A percentile compares a stretch with the other conserved stretches of the same genome.
Evolutionary conservation across 1,140 invertebrate genomes (phyloP).

Genomic region (Pseudomyrmex flavicornis): DNA sequence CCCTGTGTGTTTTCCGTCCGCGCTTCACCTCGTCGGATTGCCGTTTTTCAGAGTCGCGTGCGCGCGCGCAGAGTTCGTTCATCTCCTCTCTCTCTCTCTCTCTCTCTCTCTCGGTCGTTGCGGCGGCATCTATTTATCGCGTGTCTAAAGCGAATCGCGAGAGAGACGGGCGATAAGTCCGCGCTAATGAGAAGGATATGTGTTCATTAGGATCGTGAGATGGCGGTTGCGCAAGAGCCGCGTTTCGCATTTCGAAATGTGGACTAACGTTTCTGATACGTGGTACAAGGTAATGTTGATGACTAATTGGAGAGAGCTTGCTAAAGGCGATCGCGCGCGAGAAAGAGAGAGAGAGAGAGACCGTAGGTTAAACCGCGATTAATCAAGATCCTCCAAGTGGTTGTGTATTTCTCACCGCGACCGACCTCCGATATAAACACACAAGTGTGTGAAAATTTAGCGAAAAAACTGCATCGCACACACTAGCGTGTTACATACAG

Average conservation of each 20-base stretch:
- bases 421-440: too few species aligned
- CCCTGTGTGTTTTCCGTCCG: slow-evolving; percentile 54
- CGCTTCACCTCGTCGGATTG: slow-evolving; percentile 6
- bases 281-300: slow-evolving; percentile 34
- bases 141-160: slow-evolving; percentile 32
- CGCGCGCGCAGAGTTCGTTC: background rate
- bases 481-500: slow-evolving; percentile 7
- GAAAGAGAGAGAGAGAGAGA: background rate
- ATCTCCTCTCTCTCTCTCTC: background rate
- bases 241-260: background rate
- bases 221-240: slow-evolving; percentile 14
- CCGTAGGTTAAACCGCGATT: slow-evolving; percentile 24
- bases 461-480: background rate
- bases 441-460: slow-evolving; percentile 1
- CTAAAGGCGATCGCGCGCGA: background rate
- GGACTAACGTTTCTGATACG: slow-evolving; percentile 4
- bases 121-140: slow-evolving; percentile 27
- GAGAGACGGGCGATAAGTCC: slow-evolving; percentile 24
- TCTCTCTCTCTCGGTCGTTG: background rate
- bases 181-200: slow-evolving; percentile 41
- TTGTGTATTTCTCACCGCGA: background rate
- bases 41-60: slow-evolving; percentile 12
- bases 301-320: slow-evolving; percentile 46
- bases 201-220: slow-evolving; percentile 46
- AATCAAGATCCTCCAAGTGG: background rate